A percentile compares a stretch with the other conserved stretches of the same genome.
phyloP scores from a whole-genome alignment of 1,140 invertebrate genomes.

The Antheraea mylitta region DNA sequence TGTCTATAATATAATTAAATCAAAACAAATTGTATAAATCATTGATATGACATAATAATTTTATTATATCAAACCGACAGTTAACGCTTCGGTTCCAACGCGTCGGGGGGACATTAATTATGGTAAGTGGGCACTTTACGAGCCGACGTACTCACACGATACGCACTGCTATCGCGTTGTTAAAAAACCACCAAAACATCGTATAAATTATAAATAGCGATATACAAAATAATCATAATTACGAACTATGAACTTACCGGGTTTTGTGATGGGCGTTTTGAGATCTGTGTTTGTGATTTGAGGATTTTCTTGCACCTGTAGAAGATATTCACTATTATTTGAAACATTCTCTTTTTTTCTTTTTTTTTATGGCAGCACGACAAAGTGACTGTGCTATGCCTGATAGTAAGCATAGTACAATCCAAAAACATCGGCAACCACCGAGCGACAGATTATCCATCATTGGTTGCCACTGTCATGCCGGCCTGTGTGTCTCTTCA shows the following conservation, averaged over 20 bases:
- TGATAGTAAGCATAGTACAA: too few relatives aligned
- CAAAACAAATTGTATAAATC: background rate
- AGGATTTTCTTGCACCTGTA: slow-evolving; percentile 69
- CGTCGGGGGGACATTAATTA: background rate
- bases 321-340: slow-evolving; percentile 8
- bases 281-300: slow-evolving; percentile 63
- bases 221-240: background rate
- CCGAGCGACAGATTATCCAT: too few relatives aligned
- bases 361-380: too few relatives aligned
- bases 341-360: background rate
- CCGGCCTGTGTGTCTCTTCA: too few relatives aligned
- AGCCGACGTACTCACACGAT: background rate
- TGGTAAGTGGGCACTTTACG: background rate
- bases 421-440: too few relatives aligned
- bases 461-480: too few relatives aligned
- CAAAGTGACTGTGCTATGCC: too few relatives aligned
- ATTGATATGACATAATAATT: background rate
- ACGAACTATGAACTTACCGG: slow-evolving; percentile 51
- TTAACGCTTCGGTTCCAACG: background rate
- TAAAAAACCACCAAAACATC: too few relatives aligned
- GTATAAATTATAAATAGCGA: too few relatives aligned
- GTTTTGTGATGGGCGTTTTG: slow-evolving; percentile 63
- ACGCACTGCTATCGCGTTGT: background rate
- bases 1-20: background rate
- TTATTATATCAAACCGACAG: slow-evolving; percentile 1